A percentile compares a stretch with the other conserved stretches of the same genome.
Conservation (phyloP, 2,888 invertebrate genomes). For the Petrophora chlorosata region DNA sequence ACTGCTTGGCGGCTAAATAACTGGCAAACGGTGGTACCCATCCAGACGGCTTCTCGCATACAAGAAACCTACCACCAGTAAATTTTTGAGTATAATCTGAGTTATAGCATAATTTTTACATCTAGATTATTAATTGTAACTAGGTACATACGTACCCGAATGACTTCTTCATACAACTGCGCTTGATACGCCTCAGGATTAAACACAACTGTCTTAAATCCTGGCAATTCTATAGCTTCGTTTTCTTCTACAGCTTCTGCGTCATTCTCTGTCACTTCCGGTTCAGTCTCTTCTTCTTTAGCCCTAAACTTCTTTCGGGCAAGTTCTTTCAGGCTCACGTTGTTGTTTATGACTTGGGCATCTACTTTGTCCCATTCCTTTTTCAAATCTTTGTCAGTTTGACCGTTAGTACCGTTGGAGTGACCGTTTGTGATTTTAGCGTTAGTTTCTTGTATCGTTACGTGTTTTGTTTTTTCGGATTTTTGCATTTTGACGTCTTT, state of each 20-base stretch:
- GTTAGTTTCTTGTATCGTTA: conserved; percentile 6
- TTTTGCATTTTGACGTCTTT: conserved; percentile 4
- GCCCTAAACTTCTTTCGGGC: too few species aligned
- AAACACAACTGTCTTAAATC: conserved; percentile 35
- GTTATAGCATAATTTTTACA: too few species aligned
- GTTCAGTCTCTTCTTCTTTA: not conserved
- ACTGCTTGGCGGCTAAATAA: too few species aligned
- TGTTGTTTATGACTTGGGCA: not conserved
- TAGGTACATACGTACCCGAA: conserved; percentile 1
- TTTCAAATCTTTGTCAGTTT: conserved; percentile 6
- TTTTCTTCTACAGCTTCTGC: not conserved
- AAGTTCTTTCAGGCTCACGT: not conserved
- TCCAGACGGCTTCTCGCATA: too few species aligned
- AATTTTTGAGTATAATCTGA: too few species aligned
- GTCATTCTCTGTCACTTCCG: not conserved
- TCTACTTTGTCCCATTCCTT: not conserved
- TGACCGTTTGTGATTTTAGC: not conserved
- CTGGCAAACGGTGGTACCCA: too few species aligned
- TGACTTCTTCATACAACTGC: conserved; percentile 17
- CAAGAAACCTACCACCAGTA: too few species aligned
- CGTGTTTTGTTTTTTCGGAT: not conserved
- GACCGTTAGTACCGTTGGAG: not conserved
- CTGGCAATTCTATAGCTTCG: conserved; percentile 1
- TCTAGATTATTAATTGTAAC: conserved; percentile 10
- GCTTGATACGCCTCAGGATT: conserved; percentile 37